These are phyloP conservation scores for Podabrus alpinus DNA, from an alignment of 2,888 invertebrate genomes.

Conservation along the genomic window DNA sequence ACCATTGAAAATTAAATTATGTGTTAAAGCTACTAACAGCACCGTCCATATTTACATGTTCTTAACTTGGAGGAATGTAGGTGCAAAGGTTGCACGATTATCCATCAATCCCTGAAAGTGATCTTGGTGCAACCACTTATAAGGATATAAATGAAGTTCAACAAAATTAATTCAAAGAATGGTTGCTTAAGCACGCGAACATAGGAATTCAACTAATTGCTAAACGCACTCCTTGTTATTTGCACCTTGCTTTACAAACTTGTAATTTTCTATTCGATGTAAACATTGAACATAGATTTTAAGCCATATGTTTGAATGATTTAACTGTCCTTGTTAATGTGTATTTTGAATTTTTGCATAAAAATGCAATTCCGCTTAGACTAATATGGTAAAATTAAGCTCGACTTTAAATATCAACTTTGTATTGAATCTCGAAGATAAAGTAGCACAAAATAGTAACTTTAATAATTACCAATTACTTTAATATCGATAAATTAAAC, in stretches of 20 bases:
- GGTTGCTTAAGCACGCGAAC: slow-evolving; percentile 29
- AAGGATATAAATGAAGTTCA: slow-evolving; percentile 29
- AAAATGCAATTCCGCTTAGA: neutral
- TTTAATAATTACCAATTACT: too few species aligned
- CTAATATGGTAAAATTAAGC: neutral
- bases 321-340: neutral
- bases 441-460: neutral
- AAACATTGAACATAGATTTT: neutral
- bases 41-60: slow-evolving; percentile 27
- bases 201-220: slow-evolving; percentile 27
- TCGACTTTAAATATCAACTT: neutral
- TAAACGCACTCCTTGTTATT: slow-evolving; percentile 21
- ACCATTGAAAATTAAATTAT: slow-evolving; percentile 10
- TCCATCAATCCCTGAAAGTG: slow-evolving; percentile 22
- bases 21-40: slow-evolving; percentile 21
- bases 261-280: slow-evolving; percentile 10
- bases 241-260: slow-evolving; percentile 1
- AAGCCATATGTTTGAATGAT: neutral
- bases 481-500: too few species aligned
- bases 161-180: slow-evolving; percentile 31
- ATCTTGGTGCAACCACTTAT: slow-evolving; percentile 23
- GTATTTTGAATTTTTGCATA: neutral
- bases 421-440: neutral
- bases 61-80: slow-evolving; percentile 24
- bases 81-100: slow-evolving; percentile 29